Percentiles rank a stretch among this genome's conserved stretches.
Evolutionary conservation across 2,888 invertebrate species (phyloP).

Genomic region (Apamea crenata): DNA sequence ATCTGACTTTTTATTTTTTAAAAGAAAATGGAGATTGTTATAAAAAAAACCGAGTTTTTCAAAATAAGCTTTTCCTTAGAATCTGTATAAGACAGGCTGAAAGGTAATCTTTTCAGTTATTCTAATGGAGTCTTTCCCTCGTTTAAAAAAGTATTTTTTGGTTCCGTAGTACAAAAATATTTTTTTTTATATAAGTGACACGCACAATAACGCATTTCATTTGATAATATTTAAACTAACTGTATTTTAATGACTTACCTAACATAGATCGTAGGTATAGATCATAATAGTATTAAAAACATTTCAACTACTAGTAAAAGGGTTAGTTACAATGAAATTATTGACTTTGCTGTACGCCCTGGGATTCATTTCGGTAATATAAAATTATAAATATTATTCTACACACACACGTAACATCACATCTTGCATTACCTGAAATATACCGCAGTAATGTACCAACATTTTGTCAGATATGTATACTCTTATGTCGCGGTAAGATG

Average conservation of each 20-base stretch:
- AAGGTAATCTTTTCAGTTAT: neutral
- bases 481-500: no score
- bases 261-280: slow-evolving; percentile 19
- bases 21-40: neutral
- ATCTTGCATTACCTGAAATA: neutral
- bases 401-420: neutral
- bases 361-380: slow-evolving; percentile 46
- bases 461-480: neutral
- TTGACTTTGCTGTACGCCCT: slow-evolving; percentile 40
- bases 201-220: slow-evolving; percentile 21
- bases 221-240: slow-evolving; percentile 2
- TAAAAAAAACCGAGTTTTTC: neutral
- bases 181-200: slow-evolving; percentile 1
- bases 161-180: neutral
- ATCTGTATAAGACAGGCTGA: no score
- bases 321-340: slow-evolving; percentile 52
- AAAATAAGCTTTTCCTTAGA: neutral
- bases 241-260: slow-evolving; percentile 35
- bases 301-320: slow-evolving; percentile 8
- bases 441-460: neutral
- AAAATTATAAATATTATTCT: neutral
- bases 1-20: neutral
- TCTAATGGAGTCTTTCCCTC: neutral
- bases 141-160: neutral
- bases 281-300: slow-evolving; percentile 18